Base-by-base conservation (phyloP, 2,113 vertebrate species). In the Verasper variegatus region DNA sequence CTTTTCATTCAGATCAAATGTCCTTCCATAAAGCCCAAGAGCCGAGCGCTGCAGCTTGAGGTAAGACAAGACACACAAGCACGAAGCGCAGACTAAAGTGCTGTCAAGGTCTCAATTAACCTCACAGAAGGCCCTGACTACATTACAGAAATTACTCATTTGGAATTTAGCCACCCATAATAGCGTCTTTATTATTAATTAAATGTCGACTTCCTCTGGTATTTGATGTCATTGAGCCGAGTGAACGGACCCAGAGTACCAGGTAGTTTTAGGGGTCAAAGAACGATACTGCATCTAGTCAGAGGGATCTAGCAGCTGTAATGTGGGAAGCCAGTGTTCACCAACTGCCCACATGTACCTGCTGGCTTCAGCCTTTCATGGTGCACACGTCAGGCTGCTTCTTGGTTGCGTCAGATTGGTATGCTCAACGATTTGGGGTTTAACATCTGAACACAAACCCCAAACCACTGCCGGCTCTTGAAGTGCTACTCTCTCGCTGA, bases 21-120 rank as follows among this genome's bases (percentile, higher is more conserved):
- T 83, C 71, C 54, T 27, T 65, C 58, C 23, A 31, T 66, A 78
- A 84, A 87, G 45, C 74, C 80, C 45, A 13, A 49, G 74, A 76
- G 85, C 54, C 21, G 23, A 18, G 8, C 11, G 45, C 71, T 45
- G 67, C 65, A 73, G 81, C 76, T 77, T 67, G 74, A 84, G 72
- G 82, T 67, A 84, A 88, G 74, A 79, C 63, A 59, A 80, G 54
- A 42, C 40, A 52, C 51, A 24, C 14, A 14, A 52, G 74, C 61
- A 49, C 15, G 59, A 31, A 69, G 69, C 56, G 35, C 55, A 87
- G 74, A 80, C 62, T 81, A 67, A 86, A 82, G 74, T 74, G 83
- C 85, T 84, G 81, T 84, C 86, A 80, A 84, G 80, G 81, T 91
- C 85, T 89, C 85, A 85, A 88, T 90, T 91, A 89, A 88, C 81